Base-by-base conservation (phyloP, 2,888 invertebrate species). In the Bimastos eiseni region DNA sequence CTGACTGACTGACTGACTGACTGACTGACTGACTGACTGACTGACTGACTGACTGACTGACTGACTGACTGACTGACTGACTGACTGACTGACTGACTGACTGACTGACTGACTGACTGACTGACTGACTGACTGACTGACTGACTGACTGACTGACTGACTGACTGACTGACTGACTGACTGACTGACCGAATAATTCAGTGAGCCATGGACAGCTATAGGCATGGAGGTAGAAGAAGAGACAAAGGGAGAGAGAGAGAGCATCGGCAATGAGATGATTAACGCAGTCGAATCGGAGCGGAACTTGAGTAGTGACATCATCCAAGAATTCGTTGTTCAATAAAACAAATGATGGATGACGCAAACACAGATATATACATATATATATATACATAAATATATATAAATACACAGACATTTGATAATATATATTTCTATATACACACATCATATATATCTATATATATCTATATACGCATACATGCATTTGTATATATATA, bases 391-490 rank as follows among this genome's bases (percentile, higher is more conserved):
- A 55, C 30, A 55, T 55, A 30, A 30, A 55, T 55, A 55, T 6
- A 24, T 30, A 55, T 55, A 55, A 6, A 55, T 49, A 70, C n/a
- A 70, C 11, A n/a, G 30, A 70, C 8, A n/a, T 17, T 17, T n/a
- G 0, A 49, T 15, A 1, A 84, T 33, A 84, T 33, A 33, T 83
- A 6, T 83, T 11, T 89, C 13, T 55, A 55, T 5, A 55, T 55
- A 55, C 5, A 89, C 55, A 89, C n/a, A 89, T 84, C 15, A 84
- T 33, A 84, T 84, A 84, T 84, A 33, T 41, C n/a, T n/a, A n/a
- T 84, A 84, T 84, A 8, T 84, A 84, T n/a, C 5, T 84, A 84
- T 33, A 84, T 33, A 41, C 15, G 6, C 6, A 11, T 41, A 4
- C 8, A n/a, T 33, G 33, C 33, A 84, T 83, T 2, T 83, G 19